Conservation (phyloP, 1,140 invertebrate species). For the honey bee (Apis mellifera) region Amel_HAv3.1 CM009936.2:3012501-3013000, state of each 20-base stretch:
- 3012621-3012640: too few relatives aligned
- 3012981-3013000: slow-evolving; percentile 73
- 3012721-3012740: not conserved
- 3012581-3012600: too few relatives aligned
- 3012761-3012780: not conserved
- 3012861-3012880: slow-evolving; percentile 83
- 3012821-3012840: slow-evolving; percentile 85
- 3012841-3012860: slow-evolving; percentile 87
- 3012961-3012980: slow-evolving; percentile 46
- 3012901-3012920: slow-evolving; percentile 69
- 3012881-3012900: slow-evolving; percentile 62
- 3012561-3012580: not conserved
- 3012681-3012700: not conserved
- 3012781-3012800: slow-evolving; percentile 85
- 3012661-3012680: too few relatives aligned
- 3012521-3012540: too few relatives aligned
- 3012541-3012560: not conserved
- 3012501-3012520: not conserved
- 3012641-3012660: not conserved
- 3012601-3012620: too few relatives aligned
- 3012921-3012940: slow-evolving; percentile 69
- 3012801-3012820: slow-evolving; percentile 85
- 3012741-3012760: not conserved
- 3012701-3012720: not conserved
- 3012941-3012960: slow-evolving; percentile 54